Percentiles rank a stretch among this genome's conserved stretches.
These are phyloP conservation scores for Ochropacha duplaris DNA, from an alignment of 2,888 invertebrate species.

Conservation along the genomic window DNA sequence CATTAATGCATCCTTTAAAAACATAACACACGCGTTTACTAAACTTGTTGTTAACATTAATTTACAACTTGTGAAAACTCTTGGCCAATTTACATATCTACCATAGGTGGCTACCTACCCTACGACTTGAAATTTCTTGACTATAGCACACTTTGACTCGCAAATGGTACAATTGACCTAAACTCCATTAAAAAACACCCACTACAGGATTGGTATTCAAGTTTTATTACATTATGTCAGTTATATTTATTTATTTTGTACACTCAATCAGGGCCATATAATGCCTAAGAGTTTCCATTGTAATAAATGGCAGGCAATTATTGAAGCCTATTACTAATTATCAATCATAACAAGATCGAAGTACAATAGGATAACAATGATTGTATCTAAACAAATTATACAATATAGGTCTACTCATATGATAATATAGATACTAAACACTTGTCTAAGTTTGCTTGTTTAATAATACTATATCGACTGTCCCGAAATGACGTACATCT, in stretches of 20 bases:
- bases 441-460: constrained; percentile 7
- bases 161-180: no score
- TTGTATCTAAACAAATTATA: constrained; percentile 27
- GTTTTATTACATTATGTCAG: no score
- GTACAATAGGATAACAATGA: constrained; percentile 27
- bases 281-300: background rate
- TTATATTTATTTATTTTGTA: no score
- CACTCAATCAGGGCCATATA: no score
- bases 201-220: no score
- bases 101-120: no score
- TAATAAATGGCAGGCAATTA: constrained; percentile 8
- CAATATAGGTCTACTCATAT: constrained; percentile 13
- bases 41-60: constrained; percentile 4
- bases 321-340: background rate
- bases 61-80: constrained; percentile 1
- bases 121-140: background rate
- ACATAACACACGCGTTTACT: constrained; percentile 12
- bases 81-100: background rate
- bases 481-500: background rate
- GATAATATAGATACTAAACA: constrained; percentile 1
- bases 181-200: no score
- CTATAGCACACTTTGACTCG: no score
- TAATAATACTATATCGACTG: constrained; percentile 12
- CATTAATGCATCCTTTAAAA: constrained; percentile 22
- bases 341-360: constrained; percentile 23